phyloP scores from a whole-genome alignment of 1,140 invertebrate genomes.

The Piezodorus guildinii region DNA sequence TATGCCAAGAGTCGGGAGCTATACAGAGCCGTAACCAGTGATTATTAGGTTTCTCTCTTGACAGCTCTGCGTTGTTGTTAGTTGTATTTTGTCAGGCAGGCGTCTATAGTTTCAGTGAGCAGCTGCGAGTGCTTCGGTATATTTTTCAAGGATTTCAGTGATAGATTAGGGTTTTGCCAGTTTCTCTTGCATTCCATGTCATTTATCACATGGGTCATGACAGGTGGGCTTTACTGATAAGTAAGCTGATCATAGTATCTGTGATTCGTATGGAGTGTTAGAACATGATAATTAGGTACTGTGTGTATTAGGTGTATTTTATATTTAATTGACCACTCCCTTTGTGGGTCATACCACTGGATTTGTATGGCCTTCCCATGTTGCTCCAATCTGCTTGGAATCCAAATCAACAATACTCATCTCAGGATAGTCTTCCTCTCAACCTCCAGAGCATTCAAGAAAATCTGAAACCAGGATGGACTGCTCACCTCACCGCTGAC shows the following conservation, averaged over 20 bases:
- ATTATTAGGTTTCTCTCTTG: neutral
- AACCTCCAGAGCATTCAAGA: slow-evolving; percentile 28
- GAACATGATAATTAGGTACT: too few species aligned
- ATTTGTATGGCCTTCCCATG: slow-evolving; percentile 26
- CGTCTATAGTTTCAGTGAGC: too few species aligned
- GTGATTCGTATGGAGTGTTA: too few species aligned
- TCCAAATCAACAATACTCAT: slow-evolving; percentile 22
- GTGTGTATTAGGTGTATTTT: too few species aligned
- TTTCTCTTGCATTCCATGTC: neutral
- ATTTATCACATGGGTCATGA: slow-evolving; percentile 9
- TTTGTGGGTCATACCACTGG: neutral
- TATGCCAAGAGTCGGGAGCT: slow-evolving; percentile 15
- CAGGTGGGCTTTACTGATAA: neutral
- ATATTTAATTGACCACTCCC: slow-evolving; percentile 12
- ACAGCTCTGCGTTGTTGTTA: slow-evolving; percentile 1
- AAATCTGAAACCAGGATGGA: slow-evolving; percentile 45
- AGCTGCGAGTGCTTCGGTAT: neutral
- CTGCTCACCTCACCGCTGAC: slow-evolving; percentile 55
- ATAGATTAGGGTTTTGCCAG: neutral
- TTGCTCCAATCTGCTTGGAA: slow-evolving; percentile 28
- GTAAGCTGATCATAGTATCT: too few species aligned
- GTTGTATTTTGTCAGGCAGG: neutral
- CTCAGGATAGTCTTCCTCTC: slow-evolving; percentile 20
- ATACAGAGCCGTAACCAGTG: neutral
- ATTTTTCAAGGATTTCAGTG: neutral